Percentiles rank a stretch among this genome's conserved stretches.
phyloP scores from a whole-genome alignment of 2,888 invertebrate genomes.

The Leptothorax acervorum region DNA sequence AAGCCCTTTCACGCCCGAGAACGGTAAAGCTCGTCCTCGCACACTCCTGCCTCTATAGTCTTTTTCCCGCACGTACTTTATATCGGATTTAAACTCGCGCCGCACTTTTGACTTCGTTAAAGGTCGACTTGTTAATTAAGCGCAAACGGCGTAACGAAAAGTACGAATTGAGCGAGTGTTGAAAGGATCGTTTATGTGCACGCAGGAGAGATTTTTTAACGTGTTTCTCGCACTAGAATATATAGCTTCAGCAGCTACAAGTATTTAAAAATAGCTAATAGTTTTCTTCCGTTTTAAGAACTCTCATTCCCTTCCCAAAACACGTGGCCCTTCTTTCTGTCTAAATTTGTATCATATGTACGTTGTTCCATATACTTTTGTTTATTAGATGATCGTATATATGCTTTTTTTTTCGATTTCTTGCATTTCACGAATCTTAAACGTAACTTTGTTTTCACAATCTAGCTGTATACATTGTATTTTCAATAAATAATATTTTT shows the following conservation, averaged over 20 bases:
- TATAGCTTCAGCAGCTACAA: background rate
- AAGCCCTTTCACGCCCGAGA: background rate
- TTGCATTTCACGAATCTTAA: background rate
- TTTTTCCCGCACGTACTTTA: background rate
- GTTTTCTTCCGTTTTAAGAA: background rate
- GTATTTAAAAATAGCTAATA: background rate
- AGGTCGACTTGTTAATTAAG: background rate
- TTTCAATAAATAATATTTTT: conserved; percentile 4
- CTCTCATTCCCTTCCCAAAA: background rate
- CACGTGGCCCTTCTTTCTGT: background rate
- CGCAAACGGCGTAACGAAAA: conserved; percentile 15
- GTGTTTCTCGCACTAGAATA: background rate
- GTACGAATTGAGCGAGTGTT: background rate
- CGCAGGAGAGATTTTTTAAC: background rate
- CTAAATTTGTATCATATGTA: background rate
- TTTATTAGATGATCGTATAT: background rate
- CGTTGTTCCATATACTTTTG: background rate
- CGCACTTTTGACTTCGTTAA: conserved; percentile 19
- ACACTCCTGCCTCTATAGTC: background rate
- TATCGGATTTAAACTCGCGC: conserved; percentile 20
- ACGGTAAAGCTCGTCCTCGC: conserved; percentile 18
- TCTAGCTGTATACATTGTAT: background rate
- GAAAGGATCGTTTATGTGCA: background rate
- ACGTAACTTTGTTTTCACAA: background rate
- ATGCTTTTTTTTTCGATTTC: background rate